Percentiles rank a stretch among this genome's conserved stretches.
Conservation (phyloP, 1,140 invertebrate genomes). For the Temnothorax nylanderi region DNA sequence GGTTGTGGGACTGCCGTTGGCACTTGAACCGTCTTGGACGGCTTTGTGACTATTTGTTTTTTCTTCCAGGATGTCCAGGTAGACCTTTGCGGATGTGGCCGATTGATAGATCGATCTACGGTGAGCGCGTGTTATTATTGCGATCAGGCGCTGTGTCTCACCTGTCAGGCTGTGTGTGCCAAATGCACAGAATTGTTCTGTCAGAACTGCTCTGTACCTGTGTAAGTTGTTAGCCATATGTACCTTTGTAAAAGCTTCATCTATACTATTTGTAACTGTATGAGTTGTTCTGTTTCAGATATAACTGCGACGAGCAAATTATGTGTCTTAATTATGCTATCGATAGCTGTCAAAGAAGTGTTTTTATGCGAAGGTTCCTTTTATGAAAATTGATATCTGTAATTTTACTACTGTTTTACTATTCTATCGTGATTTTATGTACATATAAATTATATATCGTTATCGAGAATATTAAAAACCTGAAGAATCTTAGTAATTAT, state of each 20-base stretch:
- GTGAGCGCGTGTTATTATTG: constrained; percentile 75
- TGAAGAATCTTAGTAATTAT: neutral
- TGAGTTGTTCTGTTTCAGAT: constrained; percentile 65
- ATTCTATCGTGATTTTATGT: constrained; percentile 21
- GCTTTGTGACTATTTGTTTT: neutral
- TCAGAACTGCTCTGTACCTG: constrained; percentile 75
- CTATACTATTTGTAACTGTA: neutral
- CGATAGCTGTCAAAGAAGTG: constrained; percentile 35
- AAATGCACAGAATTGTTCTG: constrained; percentile 76
- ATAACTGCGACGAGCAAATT: constrained; percentile 68
- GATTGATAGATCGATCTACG: constrained; percentile 56
- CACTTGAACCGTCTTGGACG: neutral
- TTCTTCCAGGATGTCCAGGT: constrained; percentile 58
- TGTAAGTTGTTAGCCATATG: constrained; percentile 63
- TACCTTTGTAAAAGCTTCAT: neutral
- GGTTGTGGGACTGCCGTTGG: neutral
- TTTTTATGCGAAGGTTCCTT: neutral
- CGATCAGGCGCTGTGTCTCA: constrained; percentile 72
- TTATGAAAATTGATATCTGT: neutral
- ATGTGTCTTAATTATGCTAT: constrained; percentile 77
- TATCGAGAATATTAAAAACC: neutral
- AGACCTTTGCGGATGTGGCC: constrained; percentile 68
- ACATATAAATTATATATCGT: constrained; percentile 17
- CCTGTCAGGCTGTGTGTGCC: constrained; percentile 68
- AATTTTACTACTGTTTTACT: neutral